Evolutionary conservation across 2,888 invertebrate genomes (phyloP), one percentile per base, ranked within the genome.

Genomic region (Loripinus fragilis): DNA sequence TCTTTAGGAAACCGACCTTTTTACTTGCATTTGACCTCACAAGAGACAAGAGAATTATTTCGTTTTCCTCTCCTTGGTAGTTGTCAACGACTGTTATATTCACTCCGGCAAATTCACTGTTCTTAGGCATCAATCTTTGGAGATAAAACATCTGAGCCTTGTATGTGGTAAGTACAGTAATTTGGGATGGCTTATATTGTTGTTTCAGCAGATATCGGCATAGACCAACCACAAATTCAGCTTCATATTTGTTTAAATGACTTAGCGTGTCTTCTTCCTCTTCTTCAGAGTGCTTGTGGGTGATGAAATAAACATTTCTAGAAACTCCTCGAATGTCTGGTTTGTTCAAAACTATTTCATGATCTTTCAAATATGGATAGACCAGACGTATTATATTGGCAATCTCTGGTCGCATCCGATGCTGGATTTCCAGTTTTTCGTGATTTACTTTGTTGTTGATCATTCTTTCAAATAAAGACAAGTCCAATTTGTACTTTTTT

Each of bases 361-460:
- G 88, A 73, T 93, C 89, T n/a, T 83, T 30, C 33, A 93, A 87
- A 15, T 84, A 55, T n/a, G 87, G 86, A 76, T 93, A 93, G 66
- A 93, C 91, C 15, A 15, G 48, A 23, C 82, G 79, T 70, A 93
- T 81, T 30, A 92, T 75, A 0, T 72, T 65, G 0, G 93, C 86
- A 41, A 93, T 93, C 69, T 92, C 89, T 30, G 93, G 93, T 52
- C 92, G 79, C 93, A 93, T 93, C 65, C 93, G 80, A 76, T 93
- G 93, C 78, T 98, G 98, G 0, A 95, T 95, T 23, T 95, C 94
- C 0, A 97, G 91, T 23, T 91, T 91, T 1, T 95, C 94, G 15
- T 95, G 95, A 74, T 95, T 95, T 2, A 96, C 89, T 0, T 95
- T 95, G n/a, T n/a, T n/a, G n/a, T n/a, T n/a, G n/a, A n/a, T n/a